Evolutionary conservation across 2,113 vertebrate species (phyloP).

Genomic region (Sarotherodon lohbergeri): DNA sequence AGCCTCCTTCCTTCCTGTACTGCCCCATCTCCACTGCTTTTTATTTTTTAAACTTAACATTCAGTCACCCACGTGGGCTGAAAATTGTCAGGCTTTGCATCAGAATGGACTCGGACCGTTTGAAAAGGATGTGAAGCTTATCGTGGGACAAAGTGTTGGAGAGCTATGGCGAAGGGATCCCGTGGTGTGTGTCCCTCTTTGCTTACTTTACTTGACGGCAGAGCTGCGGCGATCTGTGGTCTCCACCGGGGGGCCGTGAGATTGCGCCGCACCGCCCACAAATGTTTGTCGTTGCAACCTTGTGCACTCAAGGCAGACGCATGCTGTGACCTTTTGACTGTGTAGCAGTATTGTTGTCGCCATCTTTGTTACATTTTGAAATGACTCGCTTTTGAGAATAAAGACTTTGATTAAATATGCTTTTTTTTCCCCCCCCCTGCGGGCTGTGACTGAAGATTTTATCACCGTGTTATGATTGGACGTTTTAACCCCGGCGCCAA

Average conservation of each 20-base stretch:
- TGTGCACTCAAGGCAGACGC: slow-evolving; percentile 62
- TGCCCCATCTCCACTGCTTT: slow-evolving; percentile 1
- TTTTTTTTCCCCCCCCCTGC: not conserved
- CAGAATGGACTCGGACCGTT: slow-evolving; percentile 18
- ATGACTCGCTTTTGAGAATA: slow-evolving; percentile 27
- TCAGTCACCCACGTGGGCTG: not conserved
- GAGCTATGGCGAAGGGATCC: slow-evolving; percentile 26
- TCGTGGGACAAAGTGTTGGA: not conserved
- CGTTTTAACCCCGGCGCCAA: not conserved
- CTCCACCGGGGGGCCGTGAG: not conserved
- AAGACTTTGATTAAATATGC: slow-evolving; percentile 5
- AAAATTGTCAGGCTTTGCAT: not conserved
- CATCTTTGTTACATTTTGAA: slow-evolving; percentile 54
- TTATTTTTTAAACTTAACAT: not conserved
- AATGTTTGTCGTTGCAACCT: slow-evolving; percentile 37
- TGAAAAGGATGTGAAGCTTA: slow-evolving; percentile 47
- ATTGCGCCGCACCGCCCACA: slow-evolving; percentile 33
- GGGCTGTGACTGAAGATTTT: slow-evolving; percentile 30
- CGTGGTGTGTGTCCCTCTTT: slow-evolving; percentile 29
- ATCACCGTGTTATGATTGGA: not conserved
- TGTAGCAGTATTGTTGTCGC: slow-evolving; percentile 49
- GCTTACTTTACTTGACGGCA: slow-evolving; percentile 52
- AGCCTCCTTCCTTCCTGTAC: not conserved
- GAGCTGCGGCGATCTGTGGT: slow-evolving; percentile 26
- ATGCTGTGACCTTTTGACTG: slow-evolving; percentile 59